Base-by-base conservation (phyloP, 2,888 invertebrate species). In the Tenthredo mesomela region DNA sequence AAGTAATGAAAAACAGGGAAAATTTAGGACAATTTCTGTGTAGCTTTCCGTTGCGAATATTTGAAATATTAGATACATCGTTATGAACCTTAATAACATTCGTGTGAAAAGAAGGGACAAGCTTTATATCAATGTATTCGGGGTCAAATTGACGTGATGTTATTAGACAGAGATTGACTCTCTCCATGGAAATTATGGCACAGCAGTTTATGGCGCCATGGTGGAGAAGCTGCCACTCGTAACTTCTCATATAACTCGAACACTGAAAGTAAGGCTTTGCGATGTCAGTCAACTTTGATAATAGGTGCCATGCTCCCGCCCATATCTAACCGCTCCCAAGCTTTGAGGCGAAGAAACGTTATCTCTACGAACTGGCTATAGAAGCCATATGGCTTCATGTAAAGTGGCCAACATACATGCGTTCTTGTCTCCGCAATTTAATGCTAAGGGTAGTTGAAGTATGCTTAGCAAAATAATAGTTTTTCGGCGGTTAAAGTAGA, bases 211-310 rank as follows among this genome's bases (percentile, higher is more conserved):
- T 33, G 50, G 9, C 10, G 77, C 54, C n/a, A 47, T 33, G 50
- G 29, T 10, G 77, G 18, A 50, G 77, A 33, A 80, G 29, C 61
- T 37, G 80, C 40, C 80, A 40, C 47, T 47, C 37, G 61, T 80
- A 80, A 80, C 80, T 80, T 61, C 58, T 80, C 33, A 61, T 80
- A 40, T 37, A 80, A 80, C 77, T 58, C 40, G n/a, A 33, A 47
- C 21, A 58, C 21, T 37, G 33, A 54, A 33, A 80, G 37, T 21
- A n/a, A 37, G 61, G 33, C 75, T 47, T 5, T 29, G 50, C 25
- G 77, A 77, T 47, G 54, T 25, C 80, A 58, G 58, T 80, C 58
- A 80, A 80, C 37, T 80, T 80, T 80, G 61, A 80, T 80, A 80
- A 80, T 58, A 80, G 80, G 58, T 58, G 80, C 58, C 80, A 80